Evolutionary conservation across 2,113 vertebrate species (phyloP).

Genomic region (Chunga burmeisteri): DNA sequence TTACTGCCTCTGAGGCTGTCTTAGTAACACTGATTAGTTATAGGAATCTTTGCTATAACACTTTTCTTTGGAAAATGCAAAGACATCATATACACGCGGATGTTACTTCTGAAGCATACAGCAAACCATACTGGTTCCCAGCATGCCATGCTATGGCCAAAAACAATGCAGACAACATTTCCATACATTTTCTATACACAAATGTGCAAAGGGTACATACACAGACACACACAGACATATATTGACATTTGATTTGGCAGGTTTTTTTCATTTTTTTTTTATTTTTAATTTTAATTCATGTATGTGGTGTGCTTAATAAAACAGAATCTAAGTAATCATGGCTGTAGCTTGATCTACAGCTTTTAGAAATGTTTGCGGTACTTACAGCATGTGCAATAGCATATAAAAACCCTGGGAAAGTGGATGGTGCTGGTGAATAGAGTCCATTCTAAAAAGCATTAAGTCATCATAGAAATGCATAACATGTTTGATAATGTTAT

Average conservation of each 20-base stretch:
- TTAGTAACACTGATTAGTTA: not conserved
- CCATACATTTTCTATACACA: not conserved
- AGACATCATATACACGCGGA: accelerated
- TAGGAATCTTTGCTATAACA: not conserved
- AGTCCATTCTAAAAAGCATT: not conserved
- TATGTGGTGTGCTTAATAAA: not conserved
- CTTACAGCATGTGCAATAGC: not conserved
- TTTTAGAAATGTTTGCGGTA: not conserved
- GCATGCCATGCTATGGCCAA: accelerated
- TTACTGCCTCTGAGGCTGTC: not conserved
- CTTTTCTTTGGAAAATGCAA: not conserved
- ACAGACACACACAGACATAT: not conserved
- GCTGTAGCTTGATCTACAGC: not conserved
- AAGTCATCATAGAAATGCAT: not conserved
- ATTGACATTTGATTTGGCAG: not conserved
- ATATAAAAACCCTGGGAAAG: not conserved
- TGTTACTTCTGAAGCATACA: not conserved
- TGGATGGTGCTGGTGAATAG: not conserved
- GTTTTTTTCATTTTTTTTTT: not conserved
- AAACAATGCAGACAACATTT: accelerated
- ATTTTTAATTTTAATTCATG: accelerated
- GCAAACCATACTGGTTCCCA: accelerated
- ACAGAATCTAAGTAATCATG: not conserved
- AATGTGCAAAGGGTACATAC: not conserved
- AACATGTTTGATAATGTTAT: not conserved